Conservation (phyloP, 2,113 vertebrate genomes). For the Peromyscus maniculatus region DNA sequence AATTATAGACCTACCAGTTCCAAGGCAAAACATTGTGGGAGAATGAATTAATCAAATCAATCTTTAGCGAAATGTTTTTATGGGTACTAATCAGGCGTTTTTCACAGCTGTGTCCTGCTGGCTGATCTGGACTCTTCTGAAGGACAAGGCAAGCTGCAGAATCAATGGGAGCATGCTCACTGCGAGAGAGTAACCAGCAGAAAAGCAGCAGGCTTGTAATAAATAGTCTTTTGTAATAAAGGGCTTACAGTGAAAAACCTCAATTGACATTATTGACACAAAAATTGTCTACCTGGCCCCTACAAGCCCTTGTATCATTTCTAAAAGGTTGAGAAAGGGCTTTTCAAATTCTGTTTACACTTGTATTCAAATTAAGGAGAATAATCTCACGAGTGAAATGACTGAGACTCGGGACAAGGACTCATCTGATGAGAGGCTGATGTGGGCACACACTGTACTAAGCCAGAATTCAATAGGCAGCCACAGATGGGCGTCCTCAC, state of each 20-base stretch:
- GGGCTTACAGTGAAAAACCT: slow-evolving; percentile 3
- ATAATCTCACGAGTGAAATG: slow-evolving; percentile 41
- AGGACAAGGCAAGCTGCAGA: not conserved
- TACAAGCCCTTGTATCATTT: not conserved
- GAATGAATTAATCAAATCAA: slow-evolving; percentile 57
- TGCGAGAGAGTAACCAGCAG: not conserved
- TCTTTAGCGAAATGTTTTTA: slow-evolving; percentile 61
- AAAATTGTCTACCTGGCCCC: slow-evolving; percentile 16
- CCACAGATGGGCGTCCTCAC: not conserved
- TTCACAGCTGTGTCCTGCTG: slow-evolving; percentile 28
- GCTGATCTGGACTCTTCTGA: slow-evolving; percentile 22
- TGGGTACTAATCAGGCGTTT: slow-evolving; percentile 47
- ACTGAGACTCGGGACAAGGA: slow-evolving; percentile 33
- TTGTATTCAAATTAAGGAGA: slow-evolving; percentile 71
- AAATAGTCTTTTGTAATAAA: slow-evolving; percentile 6
- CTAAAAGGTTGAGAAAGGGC: not conserved
- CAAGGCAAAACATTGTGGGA: not conserved
- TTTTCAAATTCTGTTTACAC: slow-evolving; percentile 43
- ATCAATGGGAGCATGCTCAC: not conserved
- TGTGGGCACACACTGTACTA: not conserved
- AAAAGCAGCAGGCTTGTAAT: not conserved
- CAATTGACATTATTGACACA: not conserved
- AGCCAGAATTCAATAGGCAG: not conserved
- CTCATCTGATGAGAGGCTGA: slow-evolving; percentile 30
- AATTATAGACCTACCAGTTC: slow-evolving; percentile 51